Evolutionary conservation across 2,113 vertebrate species (phyloP).

Genomic region (Neotragus pygmaeus): DNA sequence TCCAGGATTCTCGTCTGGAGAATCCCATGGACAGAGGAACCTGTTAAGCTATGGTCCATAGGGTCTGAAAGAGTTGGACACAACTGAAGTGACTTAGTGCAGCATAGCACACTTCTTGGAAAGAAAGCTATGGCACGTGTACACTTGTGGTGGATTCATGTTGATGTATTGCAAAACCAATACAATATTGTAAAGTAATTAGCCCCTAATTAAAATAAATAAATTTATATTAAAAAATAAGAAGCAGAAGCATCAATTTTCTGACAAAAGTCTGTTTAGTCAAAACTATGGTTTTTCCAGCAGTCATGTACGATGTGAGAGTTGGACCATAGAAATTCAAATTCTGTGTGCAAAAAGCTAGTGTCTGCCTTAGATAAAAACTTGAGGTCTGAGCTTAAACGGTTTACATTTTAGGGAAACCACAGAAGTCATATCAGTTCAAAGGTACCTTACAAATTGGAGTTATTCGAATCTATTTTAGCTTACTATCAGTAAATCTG

Average conservation of each 20-base stretch:
- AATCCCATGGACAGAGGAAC: neutral
- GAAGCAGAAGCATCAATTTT: neutral
- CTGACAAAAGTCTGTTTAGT: neutral
- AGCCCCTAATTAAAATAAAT: no score
- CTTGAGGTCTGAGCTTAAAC: neutral
- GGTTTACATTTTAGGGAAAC: neutral
- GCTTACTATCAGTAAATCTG: neutral
- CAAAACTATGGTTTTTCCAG: neutral
- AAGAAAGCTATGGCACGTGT: neutral
- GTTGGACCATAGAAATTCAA: neutral
- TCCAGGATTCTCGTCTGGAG: neutral
- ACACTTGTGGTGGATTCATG: no score
- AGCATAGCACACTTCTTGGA: neutral
- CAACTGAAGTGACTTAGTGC: neutral
- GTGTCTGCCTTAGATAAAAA: neutral
- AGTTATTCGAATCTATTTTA: neutral
- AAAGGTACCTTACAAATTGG: neutral
- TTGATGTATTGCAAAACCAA: no score
- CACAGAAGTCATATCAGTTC: neutral
- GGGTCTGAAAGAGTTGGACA: neutral
- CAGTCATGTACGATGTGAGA: neutral
- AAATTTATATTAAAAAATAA: no score
- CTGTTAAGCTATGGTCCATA: neutral
- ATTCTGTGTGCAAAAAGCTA: neutral
- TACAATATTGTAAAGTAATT: no score